phyloP scores from a whole-genome alignment of 2,888 invertebrate species.

The Drosophila basisetae region DNA sequence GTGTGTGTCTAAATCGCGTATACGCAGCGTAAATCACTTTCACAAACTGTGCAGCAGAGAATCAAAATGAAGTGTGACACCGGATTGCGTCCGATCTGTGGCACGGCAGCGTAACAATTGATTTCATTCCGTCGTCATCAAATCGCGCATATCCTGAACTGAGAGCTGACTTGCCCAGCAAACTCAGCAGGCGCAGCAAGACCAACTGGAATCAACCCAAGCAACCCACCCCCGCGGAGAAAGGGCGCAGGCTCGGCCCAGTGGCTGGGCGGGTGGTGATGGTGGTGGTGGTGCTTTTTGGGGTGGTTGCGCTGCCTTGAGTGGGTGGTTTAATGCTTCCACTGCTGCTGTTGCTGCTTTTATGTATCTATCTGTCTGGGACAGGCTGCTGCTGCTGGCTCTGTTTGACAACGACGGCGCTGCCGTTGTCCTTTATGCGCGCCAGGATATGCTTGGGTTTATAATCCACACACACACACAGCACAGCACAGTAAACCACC shows the following conservation, averaged over 20 bases:
- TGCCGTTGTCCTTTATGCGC: conserved; percentile 64
- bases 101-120: conserved; percentile 85
- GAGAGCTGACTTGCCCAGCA: conserved; percentile 37
- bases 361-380: conserved; percentile 67
- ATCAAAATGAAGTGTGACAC: conserved; percentile 65
- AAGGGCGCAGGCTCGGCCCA: conserved; percentile 56
- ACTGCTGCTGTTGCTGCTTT: conserved; percentile 21
- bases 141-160: conserved; percentile 85
- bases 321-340: conserved; percentile 26
- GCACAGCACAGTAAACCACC: conserved; percentile 60
- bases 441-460: conserved; percentile 77
- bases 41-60: conserved; percentile 26
- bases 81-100: conserved; percentile 85
- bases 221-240: conserved; percentile 18
- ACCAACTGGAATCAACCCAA: conserved; percentile 48
- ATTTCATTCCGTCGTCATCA: conserved; percentile 85
- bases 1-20: conserved; percentile 61
- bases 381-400: conserved; percentile 51
- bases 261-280: conserved; percentile 32
- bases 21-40: conserved; percentile 70
- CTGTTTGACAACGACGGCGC: conserved; percentile 57
- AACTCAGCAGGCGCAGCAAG: conserved; percentile 31
- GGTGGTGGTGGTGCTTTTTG: conserved; percentile 6
- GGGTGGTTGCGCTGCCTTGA: conserved; percentile 12
- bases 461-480: conserved; percentile 78